Conservation (phyloP, 2,888 invertebrate species). For the Maniola hyperantus region DNA sequence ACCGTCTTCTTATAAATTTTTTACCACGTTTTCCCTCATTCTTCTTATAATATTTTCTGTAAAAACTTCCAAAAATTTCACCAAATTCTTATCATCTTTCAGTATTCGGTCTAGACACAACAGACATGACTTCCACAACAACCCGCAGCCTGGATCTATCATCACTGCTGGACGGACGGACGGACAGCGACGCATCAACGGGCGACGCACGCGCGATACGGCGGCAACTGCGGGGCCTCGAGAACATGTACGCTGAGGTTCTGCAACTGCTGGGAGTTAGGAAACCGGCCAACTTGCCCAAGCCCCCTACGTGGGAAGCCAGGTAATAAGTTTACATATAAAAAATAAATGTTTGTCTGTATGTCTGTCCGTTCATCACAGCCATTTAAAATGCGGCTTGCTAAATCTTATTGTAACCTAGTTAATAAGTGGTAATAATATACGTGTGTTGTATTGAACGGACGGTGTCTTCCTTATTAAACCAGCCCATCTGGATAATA, state of each 20-base stretch:
- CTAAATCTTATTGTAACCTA: too few species aligned
- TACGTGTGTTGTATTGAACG: too few species aligned
- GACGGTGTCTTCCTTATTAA: too few species aligned
- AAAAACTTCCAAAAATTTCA: not conserved
- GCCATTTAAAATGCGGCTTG: too few species aligned
- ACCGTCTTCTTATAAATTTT: too few species aligned
- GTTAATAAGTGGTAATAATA: too few species aligned
- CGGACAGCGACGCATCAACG: constrained; percentile 89
- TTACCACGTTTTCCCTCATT: too few species aligned
- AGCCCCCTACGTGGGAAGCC: constrained; percentile 82
- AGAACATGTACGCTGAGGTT: constrained; percentile 94
- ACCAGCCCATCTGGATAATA: too few species aligned
- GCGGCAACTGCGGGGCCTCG: constrained; percentile 90
- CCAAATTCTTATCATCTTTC: constrained; percentile 45
- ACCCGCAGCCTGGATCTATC: constrained; percentile 89
- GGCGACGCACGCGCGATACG: constrained; percentile 90
- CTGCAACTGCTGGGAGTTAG: constrained; percentile 71
- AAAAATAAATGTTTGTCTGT: too few species aligned
- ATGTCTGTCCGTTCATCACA: too few species aligned
- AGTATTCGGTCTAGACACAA: constrained; percentile 88
- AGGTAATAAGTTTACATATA: constrained; percentile 51
- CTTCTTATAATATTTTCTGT: too few species aligned
- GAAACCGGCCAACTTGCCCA: constrained; percentile 49
- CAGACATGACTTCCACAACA: constrained; percentile 90
- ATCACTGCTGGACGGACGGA: constrained; percentile 88